Evolutionary conservation across 2,113 vertebrate species (phyloP).

Genomic region (Syrrhaptes paradoxus): DNA sequence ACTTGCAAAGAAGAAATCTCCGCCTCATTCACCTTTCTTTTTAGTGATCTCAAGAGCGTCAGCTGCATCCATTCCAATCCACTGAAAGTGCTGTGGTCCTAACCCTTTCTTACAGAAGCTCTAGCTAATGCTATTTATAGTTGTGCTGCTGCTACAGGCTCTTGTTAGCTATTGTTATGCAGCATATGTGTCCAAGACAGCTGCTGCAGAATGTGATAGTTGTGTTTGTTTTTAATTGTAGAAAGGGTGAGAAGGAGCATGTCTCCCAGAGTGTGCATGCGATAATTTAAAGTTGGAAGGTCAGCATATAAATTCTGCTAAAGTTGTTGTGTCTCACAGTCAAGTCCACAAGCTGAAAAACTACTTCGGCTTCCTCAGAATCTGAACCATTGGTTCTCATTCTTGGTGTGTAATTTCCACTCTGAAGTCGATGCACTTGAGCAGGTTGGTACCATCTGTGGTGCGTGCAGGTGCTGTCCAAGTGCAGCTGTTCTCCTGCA

Average conservation of each 20-base stretch:
- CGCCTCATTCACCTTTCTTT: neutral
- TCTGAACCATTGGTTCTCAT: neutral
- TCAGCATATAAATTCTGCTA: neutral
- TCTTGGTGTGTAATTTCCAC: neutral
- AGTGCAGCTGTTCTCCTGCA: neutral
- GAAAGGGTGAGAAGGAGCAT: neutral
- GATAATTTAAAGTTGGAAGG: neutral
- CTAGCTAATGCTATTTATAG: slow-evolving; percentile 40
- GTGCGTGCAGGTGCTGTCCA: neutral
- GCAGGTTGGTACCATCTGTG: neutral
- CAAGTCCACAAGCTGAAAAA: neutral
- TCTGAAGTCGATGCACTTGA: accelerated
- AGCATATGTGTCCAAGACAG: slow-evolving; percentile 1
- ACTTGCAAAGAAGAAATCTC: neutral
- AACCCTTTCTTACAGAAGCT: slow-evolving; percentile 1
- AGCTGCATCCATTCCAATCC: neutral
- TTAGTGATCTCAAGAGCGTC: neutral
- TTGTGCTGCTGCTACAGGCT: slow-evolving; percentile 31
- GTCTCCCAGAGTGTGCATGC: neutral
- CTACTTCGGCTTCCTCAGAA: neutral
- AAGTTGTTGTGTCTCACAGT: neutral
- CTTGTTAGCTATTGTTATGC: neutral
- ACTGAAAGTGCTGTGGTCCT: neutral
- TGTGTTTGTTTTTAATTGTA: neutral
- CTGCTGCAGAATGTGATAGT: neutral